Evolutionary conservation across 2,888 invertebrate species (phyloP).

Genomic region (Spatulosminthurus flaviceps): DNA sequence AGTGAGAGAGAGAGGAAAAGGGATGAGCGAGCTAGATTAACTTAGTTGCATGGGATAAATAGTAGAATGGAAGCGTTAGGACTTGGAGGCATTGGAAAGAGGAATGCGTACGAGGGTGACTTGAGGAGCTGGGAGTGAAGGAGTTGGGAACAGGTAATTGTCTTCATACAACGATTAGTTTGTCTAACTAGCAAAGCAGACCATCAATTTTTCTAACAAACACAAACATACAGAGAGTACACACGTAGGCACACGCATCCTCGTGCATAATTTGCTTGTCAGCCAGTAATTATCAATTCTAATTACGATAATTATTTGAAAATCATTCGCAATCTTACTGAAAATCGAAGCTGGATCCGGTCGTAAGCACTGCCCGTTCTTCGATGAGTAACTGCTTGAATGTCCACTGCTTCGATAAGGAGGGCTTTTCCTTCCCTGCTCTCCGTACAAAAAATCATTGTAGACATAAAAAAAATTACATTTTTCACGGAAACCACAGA

Average conservation of each 20-base stretch:
- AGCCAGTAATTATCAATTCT: constrained; percentile 57
- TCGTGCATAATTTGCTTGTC: constrained; percentile 58
- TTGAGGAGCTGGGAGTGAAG: not conserved
- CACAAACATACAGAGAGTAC: constrained; percentile 30
- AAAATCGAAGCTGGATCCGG: constrained; percentile 61
- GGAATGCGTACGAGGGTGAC: not conserved
- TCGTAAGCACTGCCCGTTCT: constrained; percentile 61
- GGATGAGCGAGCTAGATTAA: too few relatives aligned
- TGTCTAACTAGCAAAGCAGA: constrained; percentile 21
- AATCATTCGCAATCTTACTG: constrained; percentile 55
- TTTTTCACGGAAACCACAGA: not conserved
- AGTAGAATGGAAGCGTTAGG: not conserved
- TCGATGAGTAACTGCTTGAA: constrained; percentile 57
- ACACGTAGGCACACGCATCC: constrained; percentile 29
- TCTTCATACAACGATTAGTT: constrained; percentile 10
- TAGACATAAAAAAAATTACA: too few relatives aligned
- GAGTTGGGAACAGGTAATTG: constrained; percentile 22
- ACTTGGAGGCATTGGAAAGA: not conserved
- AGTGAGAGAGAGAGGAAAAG: not conserved
- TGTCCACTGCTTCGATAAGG: constrained; percentile 58
- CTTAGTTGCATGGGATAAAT: not conserved
- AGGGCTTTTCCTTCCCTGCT: constrained; percentile 55
- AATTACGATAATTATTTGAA: constrained; percentile 60
- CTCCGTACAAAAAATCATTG: too few relatives aligned
- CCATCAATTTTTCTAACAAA: constrained; percentile 31